Conservation (phyloP, 2,888 invertebrate species). For the Saturnia pavonia region DNA sequence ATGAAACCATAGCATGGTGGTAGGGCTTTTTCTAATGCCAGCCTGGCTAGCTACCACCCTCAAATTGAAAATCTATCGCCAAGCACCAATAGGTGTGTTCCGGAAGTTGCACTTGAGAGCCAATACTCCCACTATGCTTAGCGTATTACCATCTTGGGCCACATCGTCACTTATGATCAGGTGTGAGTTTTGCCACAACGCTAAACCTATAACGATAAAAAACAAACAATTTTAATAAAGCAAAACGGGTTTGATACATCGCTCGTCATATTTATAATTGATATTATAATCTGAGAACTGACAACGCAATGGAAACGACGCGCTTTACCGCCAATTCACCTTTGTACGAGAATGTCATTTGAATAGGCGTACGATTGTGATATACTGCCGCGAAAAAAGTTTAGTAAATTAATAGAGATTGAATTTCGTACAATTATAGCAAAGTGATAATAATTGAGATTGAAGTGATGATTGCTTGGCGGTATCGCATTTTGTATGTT, state of each 20-base stretch:
- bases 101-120: too few species aligned
- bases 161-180: too few species aligned
- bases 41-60: too few species aligned
- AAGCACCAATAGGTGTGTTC: too few species aligned
- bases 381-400: constrained; percentile 35
- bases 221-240: constrained; percentile 3
- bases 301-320: constrained; percentile 49
- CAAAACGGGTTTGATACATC: constrained; percentile 13
- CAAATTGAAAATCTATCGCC: too few species aligned
- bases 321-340: constrained; percentile 54
- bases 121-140: too few species aligned
- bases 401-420: neutral
- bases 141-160: too few species aligned
- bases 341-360: constrained; percentile 51
- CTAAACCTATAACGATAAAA: too few species aligned
- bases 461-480: neutral
- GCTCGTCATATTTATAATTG: constrained; percentile 11
- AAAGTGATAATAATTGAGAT: neutral
- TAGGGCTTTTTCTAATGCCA: too few species aligned
- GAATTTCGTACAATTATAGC: neutral
- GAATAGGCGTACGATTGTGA: constrained; percentile 50
- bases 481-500: neutral
- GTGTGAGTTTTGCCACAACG: too few species aligned
- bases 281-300: constrained; percentile 17
- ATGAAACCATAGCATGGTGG: too few species aligned